Base-by-base conservation (phyloP, 2,113 vertebrate genomes). In the Tichodroma muraria region DNA sequence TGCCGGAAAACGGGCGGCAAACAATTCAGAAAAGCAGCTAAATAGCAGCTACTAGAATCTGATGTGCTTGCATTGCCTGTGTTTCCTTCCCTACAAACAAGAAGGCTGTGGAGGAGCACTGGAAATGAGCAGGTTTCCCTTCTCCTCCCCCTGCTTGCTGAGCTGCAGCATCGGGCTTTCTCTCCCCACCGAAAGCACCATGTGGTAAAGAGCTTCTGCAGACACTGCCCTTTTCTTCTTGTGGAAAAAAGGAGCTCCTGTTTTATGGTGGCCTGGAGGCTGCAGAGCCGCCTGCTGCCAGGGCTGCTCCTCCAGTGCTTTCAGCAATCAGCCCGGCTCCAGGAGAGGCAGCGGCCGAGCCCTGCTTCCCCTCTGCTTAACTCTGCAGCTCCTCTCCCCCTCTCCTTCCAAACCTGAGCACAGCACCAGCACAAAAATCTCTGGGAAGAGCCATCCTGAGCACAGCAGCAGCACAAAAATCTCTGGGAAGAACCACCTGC, bases 151-250 rank as follows among this genome's bases (percentile, higher is more conserved):
- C n/a, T 44, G 3, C 61, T 44, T 57, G 53, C 73, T 79, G 78
- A 94, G 75, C n/a, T 57, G 65, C 40, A 85, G 80, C 12, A 53
- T 76, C 82, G 94, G 70, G 56, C 63, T 92, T 90, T 91, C 94
- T 97, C 82, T 97, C 89, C 95, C 71, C 88, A 97, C 93, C 82
- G 49, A 92, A 96, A 97, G n/a, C 81, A 94, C 87, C 95, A 95
- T 98, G 97, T 98, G 97, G 96, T 97, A 97, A 98, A 98, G 84
- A 54, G 90, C 93, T 98, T 97, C 96, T 91, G 85, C 52, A 98
- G 93, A 98, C 97, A 98, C 96, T 97, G 94, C 96, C 84, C 97
- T 97, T 98, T 98, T 98, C 97, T 98, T 98, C 96, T 96, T 76
- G 95, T 97, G 97, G 97, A 98, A 97, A 97, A 98, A 98, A 96